Percentiles rank a stretch among this genome's conserved stretches.
phyloP scores from a whole-genome alignment of 2,888 invertebrate genomes.

The Tenthredo scrophulariae region DNA sequence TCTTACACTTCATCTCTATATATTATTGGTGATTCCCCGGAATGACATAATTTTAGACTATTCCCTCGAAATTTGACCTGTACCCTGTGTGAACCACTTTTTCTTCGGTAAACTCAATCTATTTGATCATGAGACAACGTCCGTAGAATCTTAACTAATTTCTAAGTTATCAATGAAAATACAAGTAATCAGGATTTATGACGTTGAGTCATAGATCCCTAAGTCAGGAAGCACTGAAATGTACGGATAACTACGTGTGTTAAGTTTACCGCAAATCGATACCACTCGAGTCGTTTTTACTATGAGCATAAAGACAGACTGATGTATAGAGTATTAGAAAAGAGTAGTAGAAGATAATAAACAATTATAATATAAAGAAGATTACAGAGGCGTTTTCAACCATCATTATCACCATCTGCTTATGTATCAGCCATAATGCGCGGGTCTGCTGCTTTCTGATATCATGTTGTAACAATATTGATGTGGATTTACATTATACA shows the following conservation, averaged over 20 bases:
- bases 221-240: not conserved
- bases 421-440: not conserved
- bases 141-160: no score
- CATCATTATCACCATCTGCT: slow-evolving; percentile 36
- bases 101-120: no score
- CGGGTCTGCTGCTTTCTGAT: not conserved
- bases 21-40: no score
- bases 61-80: no score
- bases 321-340: not conserved
- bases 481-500: no score
- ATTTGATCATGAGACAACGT: no score
- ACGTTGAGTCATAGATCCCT: no score
- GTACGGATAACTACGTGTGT: not conserved
- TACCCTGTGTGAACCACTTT: no score
- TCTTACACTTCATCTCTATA: no score
- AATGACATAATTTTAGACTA: no score
- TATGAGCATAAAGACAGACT: not conserved
- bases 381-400: not conserved
- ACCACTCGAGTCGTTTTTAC: not conserved
- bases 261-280: not conserved
- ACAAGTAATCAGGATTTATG: no score
- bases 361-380: not conserved
- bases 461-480: not conserved
- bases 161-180: no score
- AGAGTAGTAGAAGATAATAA: not conserved